These are phyloP conservation scores for Holothuria glaberrima DNA, from an alignment of 35 echinoderm and acorn worm genomes.

Conservation along the genomic window DNA sequence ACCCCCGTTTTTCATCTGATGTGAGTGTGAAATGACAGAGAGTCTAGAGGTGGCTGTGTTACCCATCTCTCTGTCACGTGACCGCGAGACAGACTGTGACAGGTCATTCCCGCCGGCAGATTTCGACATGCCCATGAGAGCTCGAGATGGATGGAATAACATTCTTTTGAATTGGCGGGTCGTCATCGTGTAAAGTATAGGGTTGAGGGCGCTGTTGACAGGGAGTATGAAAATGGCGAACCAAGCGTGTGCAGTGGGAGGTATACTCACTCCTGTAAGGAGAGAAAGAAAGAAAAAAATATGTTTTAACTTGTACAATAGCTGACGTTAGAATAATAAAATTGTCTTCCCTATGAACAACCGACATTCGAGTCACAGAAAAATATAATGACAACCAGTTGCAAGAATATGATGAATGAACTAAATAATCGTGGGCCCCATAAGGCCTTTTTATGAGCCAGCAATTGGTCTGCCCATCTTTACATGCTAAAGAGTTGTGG, in stretches of 20 bases:
- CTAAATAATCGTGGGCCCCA: too few species aligned
- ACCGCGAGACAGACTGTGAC: slow-evolving; percentile 13
- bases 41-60: slow-evolving; percentile 1
- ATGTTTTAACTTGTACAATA: neutral
- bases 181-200: slow-evolving; percentile 94
- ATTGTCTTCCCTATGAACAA: too few species aligned
- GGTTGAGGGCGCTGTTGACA: slow-evolving; percentile 88
- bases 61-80: slow-evolving; percentile 15
- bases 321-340: neutral
- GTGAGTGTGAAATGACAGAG: slow-evolving; percentile 25
- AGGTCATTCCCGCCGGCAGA: neutral
- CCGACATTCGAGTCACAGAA: too few species aligned
- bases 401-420: too few species aligned
- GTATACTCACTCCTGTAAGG: slow-evolving; percentile 64
- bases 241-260: slow-evolving; percentile 82
- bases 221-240: slow-evolving; percentile 95
- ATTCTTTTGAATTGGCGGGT: slow-evolving; percentile 86
- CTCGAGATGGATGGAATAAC: slow-evolving; percentile 46
- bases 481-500: too few species aligned
- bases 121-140: slow-evolving; percentile 27
- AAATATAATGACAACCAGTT: too few species aligned
- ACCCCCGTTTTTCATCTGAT: slow-evolving; percentile 23
- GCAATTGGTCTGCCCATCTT: too few species aligned
- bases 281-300: neutral
- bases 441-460: too few species aligned